A percentile compares a stretch with the other conserved stretches of the same genome.
Conservation (phyloP, 2,797 vertebrate species). For the Pristis pectinata region DNA sequence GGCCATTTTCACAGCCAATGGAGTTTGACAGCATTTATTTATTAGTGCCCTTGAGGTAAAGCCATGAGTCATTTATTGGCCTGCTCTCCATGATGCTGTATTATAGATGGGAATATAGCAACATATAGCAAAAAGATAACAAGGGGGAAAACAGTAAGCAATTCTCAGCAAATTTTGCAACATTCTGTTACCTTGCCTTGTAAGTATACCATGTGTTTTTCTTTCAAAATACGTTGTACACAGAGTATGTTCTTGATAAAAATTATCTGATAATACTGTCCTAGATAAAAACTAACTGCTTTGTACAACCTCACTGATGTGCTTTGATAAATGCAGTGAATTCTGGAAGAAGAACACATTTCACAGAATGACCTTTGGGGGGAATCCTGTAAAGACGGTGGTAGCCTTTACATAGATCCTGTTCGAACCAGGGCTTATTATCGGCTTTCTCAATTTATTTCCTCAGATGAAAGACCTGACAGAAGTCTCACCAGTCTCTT, state of each 20-base stretch:
- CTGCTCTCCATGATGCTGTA: not conserved
- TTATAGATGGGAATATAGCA: not conserved
- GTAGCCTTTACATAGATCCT: conserved; percentile 48
- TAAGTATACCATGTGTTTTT: not conserved
- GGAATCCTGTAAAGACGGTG: conserved; percentile 12
- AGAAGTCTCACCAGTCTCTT: conserved; percentile 58
- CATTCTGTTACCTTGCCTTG: not conserved
- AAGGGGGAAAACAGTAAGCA: not conserved
- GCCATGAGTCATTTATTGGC: not conserved
- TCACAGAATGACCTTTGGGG: conserved; percentile 26
- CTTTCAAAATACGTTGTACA: not conserved
- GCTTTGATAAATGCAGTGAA: conserved; percentile 11
- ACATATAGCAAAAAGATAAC: not conserved
- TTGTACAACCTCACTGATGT: not conserved
- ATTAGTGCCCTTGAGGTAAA: not conserved
- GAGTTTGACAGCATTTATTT: not conserved
- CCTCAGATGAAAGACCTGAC: conserved; percentile 63
- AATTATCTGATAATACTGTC: not conserved
- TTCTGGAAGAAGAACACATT: not conserved
- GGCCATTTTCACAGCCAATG: not conserved
- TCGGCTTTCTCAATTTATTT: conserved; percentile 70
- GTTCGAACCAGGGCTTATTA: conserved; percentile 59
- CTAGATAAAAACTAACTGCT: not conserved
- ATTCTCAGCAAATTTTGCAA: not conserved
- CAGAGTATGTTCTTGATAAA: not conserved